A percentile compares a stretch with the other conserved stretches of the same genome.
These are phyloP conservation scores for Chlamydotis undulata DNA, from an alignment of 2,113 vertebrate genomes.

Conservation along the genomic window DNA sequence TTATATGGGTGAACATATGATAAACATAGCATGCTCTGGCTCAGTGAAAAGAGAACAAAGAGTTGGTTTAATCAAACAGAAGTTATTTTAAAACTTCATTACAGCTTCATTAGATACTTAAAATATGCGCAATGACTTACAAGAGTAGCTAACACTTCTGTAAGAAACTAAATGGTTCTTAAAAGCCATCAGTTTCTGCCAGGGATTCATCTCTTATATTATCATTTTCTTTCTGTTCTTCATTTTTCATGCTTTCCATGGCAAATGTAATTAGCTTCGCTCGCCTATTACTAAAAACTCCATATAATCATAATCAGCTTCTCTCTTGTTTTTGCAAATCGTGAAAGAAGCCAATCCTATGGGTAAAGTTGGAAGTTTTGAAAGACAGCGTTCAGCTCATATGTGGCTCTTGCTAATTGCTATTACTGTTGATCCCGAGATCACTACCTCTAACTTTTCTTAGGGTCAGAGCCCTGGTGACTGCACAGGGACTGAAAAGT, in stretches of 20 bases:
- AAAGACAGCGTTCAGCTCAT: neutral
- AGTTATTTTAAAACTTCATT: neutral
- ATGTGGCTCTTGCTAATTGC: neutral
- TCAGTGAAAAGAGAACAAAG: neutral
- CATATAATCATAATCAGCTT: neutral
- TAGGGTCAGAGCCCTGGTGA: neutral
- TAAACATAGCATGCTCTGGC: neutral
- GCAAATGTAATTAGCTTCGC: neutral
- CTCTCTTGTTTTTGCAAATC: neutral
- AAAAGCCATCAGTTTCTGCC: neutral
- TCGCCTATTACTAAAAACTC: neutral
- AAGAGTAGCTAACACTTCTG: neutral
- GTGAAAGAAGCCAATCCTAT: neutral
- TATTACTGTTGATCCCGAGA: neutral
- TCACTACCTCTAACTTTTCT: neutral
- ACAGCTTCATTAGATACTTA: neutral
- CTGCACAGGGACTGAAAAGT: neutral
- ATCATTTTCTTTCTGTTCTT: conserved; percentile 10
- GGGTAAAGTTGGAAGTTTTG: neutral
- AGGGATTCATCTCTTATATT: neutral
- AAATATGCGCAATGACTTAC: neutral
- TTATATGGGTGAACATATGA: neutral
- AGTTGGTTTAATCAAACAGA: neutral
- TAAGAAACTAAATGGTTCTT: neutral
- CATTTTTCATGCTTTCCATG: neutral